phyloP scores from a whole-genome alignment of 1,140 invertebrate species.

The Anagrus nilaparvatae region DNA sequence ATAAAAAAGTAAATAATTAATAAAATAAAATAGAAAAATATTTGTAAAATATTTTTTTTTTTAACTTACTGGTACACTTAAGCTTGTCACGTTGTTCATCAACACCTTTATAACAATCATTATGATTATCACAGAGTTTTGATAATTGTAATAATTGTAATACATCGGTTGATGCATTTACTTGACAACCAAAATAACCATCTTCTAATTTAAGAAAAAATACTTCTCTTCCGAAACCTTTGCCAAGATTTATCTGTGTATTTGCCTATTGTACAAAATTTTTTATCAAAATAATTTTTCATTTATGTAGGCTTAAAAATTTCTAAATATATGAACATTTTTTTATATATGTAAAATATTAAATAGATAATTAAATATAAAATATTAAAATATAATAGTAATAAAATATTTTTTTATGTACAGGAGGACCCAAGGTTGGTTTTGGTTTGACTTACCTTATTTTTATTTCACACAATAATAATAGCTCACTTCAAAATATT shows the following conservation, averaged over 20 bases:
- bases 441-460: too few relatives aligned
- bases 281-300: too few relatives aligned
- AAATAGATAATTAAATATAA: too few relatives aligned
- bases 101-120: conserved; percentile 83
- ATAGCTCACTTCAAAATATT: too few relatives aligned
- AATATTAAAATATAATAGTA: too few relatives aligned
- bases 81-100: conserved; percentile 82
- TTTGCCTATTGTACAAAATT: conserved; percentile 63
- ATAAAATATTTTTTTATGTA: too few relatives aligned
- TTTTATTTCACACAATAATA: too few relatives aligned
- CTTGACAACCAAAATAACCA: conserved; percentile 94
- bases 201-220: conserved; percentile 95
- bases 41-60: conserved; percentile 10
- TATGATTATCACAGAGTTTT: conserved; percentile 81
- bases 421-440: too few relatives aligned
- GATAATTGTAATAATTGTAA: conserved; percentile 90
- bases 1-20: conserved; percentile 13
- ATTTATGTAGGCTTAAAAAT: not conserved
- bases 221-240: conserved; percentile 77
- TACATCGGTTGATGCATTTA: conserved; percentile 89
- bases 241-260: conserved; percentile 60
- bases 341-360: not conserved
- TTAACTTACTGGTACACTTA: conserved; percentile 81
- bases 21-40: not conserved
- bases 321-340: not conserved